Evolutionary conservation across 2,888 invertebrate species (phyloP).

Genomic region (Platycheirus albimanus): DNA sequence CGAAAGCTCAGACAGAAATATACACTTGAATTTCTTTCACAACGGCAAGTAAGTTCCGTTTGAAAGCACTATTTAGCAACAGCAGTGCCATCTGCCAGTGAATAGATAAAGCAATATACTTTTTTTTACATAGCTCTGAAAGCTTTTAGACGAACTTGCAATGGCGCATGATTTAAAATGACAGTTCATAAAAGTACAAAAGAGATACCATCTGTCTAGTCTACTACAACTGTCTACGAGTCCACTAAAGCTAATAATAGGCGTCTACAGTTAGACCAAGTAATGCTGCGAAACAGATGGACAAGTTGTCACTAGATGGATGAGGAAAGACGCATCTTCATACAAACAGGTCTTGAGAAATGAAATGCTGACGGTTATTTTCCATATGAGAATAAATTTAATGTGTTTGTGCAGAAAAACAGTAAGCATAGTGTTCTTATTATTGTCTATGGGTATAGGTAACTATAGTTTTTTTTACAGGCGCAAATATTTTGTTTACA

Average conservation of each 20-base stretch:
- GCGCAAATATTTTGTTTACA: too few species aligned
- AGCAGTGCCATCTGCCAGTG: conserved; percentile 48
- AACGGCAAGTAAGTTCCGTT: neutral
- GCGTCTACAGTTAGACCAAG: too few species aligned
- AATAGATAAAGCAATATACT: conserved; percentile 37
- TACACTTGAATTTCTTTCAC: neutral
- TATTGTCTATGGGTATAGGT: too few species aligned
- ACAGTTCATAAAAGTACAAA: too few species aligned
- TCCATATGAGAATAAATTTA: too few species aligned
- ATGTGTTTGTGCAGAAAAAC: too few species aligned
- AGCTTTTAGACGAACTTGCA: conserved; percentile 5
- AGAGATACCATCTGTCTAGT: too few species aligned
- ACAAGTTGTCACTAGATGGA: conserved; percentile 2
- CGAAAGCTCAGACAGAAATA: neutral
- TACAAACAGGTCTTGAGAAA: conserved; percentile 49
- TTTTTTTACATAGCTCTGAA: neutral
- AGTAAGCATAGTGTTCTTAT: too few species aligned
- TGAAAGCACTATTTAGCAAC: neutral
- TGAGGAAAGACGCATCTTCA: neutral
- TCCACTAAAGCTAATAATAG: too few species aligned
- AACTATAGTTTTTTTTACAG: too few species aligned
- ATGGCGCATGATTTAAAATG: conserved; percentile 49
- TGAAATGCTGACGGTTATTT: conserved; percentile 37
- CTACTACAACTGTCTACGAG: too few species aligned
- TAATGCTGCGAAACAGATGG: too few species aligned